Evolutionary conservation across 53 echinoderm and acorn worm species (phyloP).

Genomic region (Temnopleurus reevesii): DNA sequence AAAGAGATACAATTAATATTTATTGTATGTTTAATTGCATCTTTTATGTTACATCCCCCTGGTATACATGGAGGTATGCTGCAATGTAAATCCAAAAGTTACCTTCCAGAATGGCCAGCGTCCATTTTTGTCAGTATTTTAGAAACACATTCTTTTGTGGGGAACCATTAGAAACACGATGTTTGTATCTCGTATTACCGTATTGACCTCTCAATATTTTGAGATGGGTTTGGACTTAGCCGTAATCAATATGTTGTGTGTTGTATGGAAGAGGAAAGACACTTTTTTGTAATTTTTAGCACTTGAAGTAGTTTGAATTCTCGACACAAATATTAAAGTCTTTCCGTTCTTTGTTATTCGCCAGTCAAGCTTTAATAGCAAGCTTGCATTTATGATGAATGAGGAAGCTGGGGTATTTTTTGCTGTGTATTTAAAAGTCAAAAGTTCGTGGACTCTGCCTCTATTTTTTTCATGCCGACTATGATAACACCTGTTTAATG

Average conservation of each 20-base stretch:
- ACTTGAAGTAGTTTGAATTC: slow-evolving; percentile 12
- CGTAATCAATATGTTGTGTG: not conserved
- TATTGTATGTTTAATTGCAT: too few species aligned
- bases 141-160: too few species aligned
- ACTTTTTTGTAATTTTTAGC: not conserved
- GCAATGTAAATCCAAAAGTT: too few species aligned
- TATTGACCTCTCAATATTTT: not conserved
- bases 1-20: too few species aligned
- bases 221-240: slow-evolving; percentile 1
- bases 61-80: too few species aligned
- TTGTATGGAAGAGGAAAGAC: not conserved
- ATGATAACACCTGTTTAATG: not conserved
- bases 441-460: slow-evolving; percentile 34
- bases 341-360: not conserved
- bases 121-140: too few species aligned
- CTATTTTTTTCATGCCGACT: not conserved
- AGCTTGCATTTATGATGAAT: not conserved
- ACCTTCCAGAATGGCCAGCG: too few species aligned
- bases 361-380: not conserved
- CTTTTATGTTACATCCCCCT: too few species aligned
- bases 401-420: slow-evolving; percentile 5
- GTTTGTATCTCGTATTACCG: slow-evolving; percentile 6
- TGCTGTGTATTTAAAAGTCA: slow-evolving; percentile 39
- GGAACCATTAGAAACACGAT: not conserved
- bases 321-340: not conserved